Evolutionary conservation across 2,113 vertebrate genomes (phyloP).

Genomic region (Cephalopholis sonnerati): DNA sequence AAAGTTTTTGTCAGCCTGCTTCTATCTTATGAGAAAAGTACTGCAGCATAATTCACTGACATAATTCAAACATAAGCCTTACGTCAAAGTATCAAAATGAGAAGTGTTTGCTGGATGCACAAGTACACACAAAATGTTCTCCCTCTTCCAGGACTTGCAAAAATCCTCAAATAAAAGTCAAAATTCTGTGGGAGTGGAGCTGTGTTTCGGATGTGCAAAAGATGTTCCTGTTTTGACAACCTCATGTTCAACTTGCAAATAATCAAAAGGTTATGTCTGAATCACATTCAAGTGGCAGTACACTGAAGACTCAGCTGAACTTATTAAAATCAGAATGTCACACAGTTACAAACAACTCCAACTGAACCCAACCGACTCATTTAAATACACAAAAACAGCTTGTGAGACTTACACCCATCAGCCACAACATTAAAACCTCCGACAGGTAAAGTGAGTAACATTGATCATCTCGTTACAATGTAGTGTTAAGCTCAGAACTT

Average conservation of each 20-base stretch:
- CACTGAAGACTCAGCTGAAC: neutral
- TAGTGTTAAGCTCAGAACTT: too few species aligned
- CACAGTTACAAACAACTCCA: conserved; percentile 7
- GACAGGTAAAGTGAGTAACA: too few species aligned
- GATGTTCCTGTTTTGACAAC: neutral
- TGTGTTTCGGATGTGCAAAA: neutral
- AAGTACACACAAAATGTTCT: conserved; percentile 10
- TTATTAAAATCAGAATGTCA: conserved; percentile 26
- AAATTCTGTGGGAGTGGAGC: neutral
- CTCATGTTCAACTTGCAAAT: neutral
- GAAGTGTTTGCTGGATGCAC: neutral
- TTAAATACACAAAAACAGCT: neutral
- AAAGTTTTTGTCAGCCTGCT: neutral
- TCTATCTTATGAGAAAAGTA: neutral
- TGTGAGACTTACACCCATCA: neutral
- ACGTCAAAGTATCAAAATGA: conserved; percentile 8
- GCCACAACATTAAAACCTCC: too few species aligned
- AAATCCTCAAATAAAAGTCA: conserved; percentile 11
- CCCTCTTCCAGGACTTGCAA: neutral
- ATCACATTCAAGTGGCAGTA: neutral
- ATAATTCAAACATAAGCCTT: neutral
- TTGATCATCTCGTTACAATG: too few species aligned
- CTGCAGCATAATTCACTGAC: neutral
- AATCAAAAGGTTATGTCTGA: conserved; percentile 18
- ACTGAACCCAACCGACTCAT: neutral